Evolutionary conservation across 2,797 vertebrate species (phyloP).

Genomic region (Mormyrops boulengeri): DNA sequence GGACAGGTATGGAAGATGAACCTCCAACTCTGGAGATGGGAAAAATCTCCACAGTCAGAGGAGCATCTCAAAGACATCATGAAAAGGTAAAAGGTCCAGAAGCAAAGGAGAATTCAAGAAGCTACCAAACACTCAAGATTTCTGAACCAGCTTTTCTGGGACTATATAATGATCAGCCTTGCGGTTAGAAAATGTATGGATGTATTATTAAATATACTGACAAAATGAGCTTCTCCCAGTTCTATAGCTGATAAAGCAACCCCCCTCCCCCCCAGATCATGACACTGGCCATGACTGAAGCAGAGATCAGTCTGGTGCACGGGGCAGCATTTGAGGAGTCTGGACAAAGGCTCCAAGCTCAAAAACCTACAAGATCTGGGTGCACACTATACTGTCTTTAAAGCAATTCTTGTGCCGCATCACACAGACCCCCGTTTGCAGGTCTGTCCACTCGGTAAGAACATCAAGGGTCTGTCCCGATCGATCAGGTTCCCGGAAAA

Average conservation of each 20-base stretch:
- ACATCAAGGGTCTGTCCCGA: not conserved
- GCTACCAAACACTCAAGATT: not conserved
- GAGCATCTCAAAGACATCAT: not conserved
- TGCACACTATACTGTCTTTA: not conserved
- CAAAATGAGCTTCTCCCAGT: not conserved
- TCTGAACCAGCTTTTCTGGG: not conserved
- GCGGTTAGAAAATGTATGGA: not conserved
- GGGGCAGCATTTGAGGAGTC: not conserved
- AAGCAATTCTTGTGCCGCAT: not conserved
- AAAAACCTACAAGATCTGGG: not conserved
- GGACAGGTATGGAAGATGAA: not conserved
- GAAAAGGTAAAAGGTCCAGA: not conserved
- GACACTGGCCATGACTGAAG: not conserved
- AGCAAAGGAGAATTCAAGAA: not conserved
- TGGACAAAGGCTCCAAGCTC: not conserved
- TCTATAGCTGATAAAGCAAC: not conserved
- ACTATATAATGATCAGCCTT: not conserved
- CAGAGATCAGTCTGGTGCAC: not conserved
- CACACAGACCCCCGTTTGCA: not conserved
- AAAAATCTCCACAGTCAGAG: not conserved
- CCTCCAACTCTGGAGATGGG: not conserved
- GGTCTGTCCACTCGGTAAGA: not conserved
- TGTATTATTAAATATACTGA: not conserved
- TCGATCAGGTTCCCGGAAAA: not conserved
- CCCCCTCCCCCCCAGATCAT: not conserved